Percentiles rank a stretch among this genome's conserved stretches.
phyloP scores from a whole-genome alignment of 37 sponge, comb jelly and placozoan genomes.

The Lycopodina hypogea region DNA sequence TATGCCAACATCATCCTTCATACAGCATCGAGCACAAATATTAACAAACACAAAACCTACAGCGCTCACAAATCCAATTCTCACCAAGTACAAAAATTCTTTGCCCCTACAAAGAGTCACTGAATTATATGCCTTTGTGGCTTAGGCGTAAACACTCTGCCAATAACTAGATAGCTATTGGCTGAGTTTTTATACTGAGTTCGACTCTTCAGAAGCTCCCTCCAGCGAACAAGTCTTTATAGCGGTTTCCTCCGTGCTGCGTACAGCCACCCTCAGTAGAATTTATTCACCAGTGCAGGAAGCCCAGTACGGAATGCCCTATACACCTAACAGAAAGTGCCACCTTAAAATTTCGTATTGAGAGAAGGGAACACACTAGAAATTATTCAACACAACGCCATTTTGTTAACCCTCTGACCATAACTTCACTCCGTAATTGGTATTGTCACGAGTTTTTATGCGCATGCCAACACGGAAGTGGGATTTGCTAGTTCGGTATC shows the following conservation, averaged over 20 bases:
- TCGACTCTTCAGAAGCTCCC: too few species aligned
- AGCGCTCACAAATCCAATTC: neutral
- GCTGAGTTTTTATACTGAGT: neutral
- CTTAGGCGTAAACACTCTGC: constrained; percentile 5
- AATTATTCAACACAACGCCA: neutral
- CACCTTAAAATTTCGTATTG: too few species aligned
- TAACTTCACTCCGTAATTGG: neutral
- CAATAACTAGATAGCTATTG: constrained; percentile 24
- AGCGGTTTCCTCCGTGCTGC: too few species aligned
- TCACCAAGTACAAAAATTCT: constrained; percentile 8
- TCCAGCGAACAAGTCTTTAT: too few species aligned
- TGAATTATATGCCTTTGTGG: constrained; percentile 12
- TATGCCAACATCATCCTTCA: neutral
- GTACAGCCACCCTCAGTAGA: too few species aligned
- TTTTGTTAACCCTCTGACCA: neutral
- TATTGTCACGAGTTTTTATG: constrained; percentile 6
- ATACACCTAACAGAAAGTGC: neutral
- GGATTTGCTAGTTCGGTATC: neutral
- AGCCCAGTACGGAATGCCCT: too few species aligned
- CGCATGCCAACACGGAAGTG: neutral
- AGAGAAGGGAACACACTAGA: neutral
- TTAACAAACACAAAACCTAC: neutral
- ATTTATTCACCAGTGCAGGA: neutral
- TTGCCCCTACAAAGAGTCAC: neutral
- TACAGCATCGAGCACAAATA: neutral